A percentile compares a stretch with the other conserved stretches of the same genome.
Conservation (phyloP, 2,113 vertebrate genomes). For the Gracilinanus agilis region DNA sequence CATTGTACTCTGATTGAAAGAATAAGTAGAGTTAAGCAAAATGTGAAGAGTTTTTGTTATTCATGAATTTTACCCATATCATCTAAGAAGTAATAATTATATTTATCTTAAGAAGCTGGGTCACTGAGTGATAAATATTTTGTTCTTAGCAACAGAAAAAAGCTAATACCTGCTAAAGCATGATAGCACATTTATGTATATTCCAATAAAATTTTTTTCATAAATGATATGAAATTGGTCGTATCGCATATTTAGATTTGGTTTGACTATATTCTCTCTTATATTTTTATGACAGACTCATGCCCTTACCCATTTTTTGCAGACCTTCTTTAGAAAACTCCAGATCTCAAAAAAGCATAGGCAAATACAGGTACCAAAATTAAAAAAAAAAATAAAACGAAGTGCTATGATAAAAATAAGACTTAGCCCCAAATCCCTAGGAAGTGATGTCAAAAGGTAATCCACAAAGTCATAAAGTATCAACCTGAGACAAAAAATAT, state of each 20-base stretch:
- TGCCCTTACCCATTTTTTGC: neutral
- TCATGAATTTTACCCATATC: neutral
- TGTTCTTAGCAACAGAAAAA: neutral
- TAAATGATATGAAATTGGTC: neutral
- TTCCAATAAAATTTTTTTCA: neutral
- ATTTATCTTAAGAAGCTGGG: neutral
- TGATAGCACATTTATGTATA: neutral
- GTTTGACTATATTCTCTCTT: neutral
- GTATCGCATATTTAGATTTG: neutral
- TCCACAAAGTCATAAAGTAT: neutral
- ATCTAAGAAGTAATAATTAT: neutral
- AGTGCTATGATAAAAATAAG: neutral
- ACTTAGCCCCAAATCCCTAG: neutral
- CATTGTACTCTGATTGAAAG: neutral
- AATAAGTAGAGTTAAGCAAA: neutral
- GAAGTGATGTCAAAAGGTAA: neutral
- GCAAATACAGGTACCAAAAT: neutral
- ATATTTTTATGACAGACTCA: neutral
- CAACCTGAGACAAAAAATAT: neutral
- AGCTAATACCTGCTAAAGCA: neutral
- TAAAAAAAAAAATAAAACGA: neutral
- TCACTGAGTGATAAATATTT: neutral
- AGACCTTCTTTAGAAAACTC: neutral
- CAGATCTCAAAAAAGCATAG: neutral
- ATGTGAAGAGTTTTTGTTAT: neutral